Conservation (phyloP, 37 sponge, comb jelly and placozoan genomes). For the Hormiphora californensis region DNA sequence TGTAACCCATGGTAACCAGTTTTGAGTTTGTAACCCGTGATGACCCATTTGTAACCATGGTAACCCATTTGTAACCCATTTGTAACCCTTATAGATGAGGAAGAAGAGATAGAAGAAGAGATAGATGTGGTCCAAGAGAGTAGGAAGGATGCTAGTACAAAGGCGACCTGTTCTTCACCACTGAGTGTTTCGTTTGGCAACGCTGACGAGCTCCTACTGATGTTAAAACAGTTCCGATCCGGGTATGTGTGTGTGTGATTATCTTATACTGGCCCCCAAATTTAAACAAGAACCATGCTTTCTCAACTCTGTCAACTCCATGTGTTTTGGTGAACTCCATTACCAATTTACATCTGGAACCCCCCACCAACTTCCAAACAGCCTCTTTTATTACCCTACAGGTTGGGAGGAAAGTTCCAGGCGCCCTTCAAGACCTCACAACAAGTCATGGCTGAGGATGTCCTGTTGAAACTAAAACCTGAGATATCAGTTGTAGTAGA, state of each 20-base stretch:
- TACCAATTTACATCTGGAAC: too few relatives aligned
- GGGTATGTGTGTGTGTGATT: background rate
- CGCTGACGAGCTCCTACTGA: conserved; percentile 50
- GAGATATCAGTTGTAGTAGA: conserved; percentile 42
- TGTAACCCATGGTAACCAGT: too few relatives aligned
- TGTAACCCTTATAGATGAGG: background rate
- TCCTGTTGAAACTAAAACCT: conserved; percentile 3
- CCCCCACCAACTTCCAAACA: too few relatives aligned
- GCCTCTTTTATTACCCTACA: too few relatives aligned
- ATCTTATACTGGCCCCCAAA: background rate
- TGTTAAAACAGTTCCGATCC: conserved; percentile 46
- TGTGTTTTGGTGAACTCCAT: too few relatives aligned
- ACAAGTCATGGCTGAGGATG: conserved; percentile 41
- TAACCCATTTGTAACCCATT: too few relatives aligned
- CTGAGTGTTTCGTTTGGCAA: conserved; percentile 44
- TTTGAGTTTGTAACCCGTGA: too few relatives aligned
- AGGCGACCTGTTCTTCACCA: conserved; percentile 45
- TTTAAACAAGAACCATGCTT: too few relatives aligned
- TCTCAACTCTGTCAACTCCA: too few relatives aligned
- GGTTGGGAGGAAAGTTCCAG: conserved; percentile 50
- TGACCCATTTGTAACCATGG: too few relatives aligned
- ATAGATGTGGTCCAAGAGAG: conserved; percentile 56
- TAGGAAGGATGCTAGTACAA: conserved; percentile 45
- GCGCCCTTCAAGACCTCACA: conserved; percentile 30
- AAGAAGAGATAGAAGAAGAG: conserved; percentile 51